Conservation (phyloP, 2,113 vertebrate genomes). For the Microtus richardsoni region DNA sequence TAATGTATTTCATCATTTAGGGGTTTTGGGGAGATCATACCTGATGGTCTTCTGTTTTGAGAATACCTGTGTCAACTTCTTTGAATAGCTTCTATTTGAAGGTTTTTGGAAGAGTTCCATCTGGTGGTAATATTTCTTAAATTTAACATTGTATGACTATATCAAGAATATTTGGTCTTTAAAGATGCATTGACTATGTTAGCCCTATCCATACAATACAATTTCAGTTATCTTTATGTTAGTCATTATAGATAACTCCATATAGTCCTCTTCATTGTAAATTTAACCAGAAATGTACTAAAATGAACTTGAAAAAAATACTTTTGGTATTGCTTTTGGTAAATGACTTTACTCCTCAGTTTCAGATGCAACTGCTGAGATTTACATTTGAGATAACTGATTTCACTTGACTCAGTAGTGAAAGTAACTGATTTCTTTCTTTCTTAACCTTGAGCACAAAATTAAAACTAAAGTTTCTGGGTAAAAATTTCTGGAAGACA, state of each 20-base stretch:
- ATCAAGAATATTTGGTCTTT: slow-evolving; percentile 9
- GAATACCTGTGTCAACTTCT: neutral
- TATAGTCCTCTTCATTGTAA: neutral
- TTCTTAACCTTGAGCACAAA: neutral
- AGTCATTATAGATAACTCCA: neutral
- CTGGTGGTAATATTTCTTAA: neutral
- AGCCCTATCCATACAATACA: neutral
- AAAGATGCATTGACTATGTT: neutral
- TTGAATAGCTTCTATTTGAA: neutral
- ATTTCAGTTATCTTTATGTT: slow-evolving; percentile 9
- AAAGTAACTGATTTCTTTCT: neutral
- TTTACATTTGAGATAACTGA: neutral
- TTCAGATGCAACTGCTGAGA: neutral
- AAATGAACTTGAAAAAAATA: neutral
- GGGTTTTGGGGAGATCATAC: neutral
- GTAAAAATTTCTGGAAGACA: neutral
- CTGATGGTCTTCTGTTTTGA: neutral
- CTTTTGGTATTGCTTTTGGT: neutral
- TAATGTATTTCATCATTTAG: neutral
- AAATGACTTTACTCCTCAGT: neutral
- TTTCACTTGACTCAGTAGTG: neutral
- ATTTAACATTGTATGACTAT: neutral
- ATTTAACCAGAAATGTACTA: neutral
- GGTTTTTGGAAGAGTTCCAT: neutral
- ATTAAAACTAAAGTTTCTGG: slow-evolving; percentile 7